phyloP scores from a whole-genome alignment of 1,140 invertebrate species.

The Caenorhabditis latens region DNA sequence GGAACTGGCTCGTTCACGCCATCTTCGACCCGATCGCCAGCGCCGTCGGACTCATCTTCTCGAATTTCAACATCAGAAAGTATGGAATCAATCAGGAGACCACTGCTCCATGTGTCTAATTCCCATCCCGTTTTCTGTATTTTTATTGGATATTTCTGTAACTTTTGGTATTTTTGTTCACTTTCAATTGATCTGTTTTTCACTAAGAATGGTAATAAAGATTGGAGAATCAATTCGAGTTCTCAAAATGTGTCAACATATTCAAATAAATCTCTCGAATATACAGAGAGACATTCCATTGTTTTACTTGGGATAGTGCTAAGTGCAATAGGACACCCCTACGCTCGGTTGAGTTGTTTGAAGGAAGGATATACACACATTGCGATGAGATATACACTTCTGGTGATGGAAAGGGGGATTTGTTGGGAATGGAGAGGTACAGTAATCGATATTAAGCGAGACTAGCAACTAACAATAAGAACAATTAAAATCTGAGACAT shows the following conservation, averaged over 20 bases:
- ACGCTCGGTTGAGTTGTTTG: too few species aligned
- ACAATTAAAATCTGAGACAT: too few species aligned
- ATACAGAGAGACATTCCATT: neutral
- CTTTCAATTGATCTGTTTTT: conserved; percentile 18
- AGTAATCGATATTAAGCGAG: too few species aligned
- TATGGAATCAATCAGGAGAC: conserved; percentile 61
- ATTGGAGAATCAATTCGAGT: neutral
- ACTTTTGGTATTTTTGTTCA: neutral
- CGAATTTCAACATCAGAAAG: conserved; percentile 58
- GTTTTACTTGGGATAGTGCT: conserved; percentile 19
- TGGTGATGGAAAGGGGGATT: neutral
- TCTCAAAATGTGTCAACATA: neutral
- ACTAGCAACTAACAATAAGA: too few species aligned
- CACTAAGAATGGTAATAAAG: conserved; percentile 41
- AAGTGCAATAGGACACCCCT: conserved; percentile 45
- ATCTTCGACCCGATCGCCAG: conserved; percentile 63
- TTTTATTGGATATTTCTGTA: neutral
- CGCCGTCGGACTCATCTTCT: conserved; percentile 61
- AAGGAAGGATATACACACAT: conserved; percentile 30
- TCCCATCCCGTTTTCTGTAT: neutral
- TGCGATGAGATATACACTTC: conserved; percentile 6
- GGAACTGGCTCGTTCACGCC: conserved; percentile 65
- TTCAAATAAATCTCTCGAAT: neutral
- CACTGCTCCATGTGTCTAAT: conserved; percentile 60
- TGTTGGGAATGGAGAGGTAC: too few species aligned